These are phyloP conservation scores for Zaprionus lineosus DNA, from an alignment of 2,888 invertebrate genomes.

Conservation along the genomic window DNA sequence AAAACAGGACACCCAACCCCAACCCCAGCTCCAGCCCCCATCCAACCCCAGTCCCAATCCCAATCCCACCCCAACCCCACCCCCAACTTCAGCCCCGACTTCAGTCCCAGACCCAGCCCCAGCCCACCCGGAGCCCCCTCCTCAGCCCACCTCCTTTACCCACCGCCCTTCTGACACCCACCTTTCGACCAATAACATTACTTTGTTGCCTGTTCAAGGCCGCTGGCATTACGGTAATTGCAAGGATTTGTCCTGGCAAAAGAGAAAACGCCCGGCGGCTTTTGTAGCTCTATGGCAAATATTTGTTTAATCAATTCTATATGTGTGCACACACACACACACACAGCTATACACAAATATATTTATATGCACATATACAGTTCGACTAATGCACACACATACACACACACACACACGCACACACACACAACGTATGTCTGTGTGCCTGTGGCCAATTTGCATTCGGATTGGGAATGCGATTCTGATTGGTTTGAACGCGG, in stretches of 20 bases:
- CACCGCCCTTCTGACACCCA: slow-evolving; percentile 4
- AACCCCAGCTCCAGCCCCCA: slow-evolving; percentile 3
- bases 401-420: not conserved
- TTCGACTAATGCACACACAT: slow-evolving; percentile 5
- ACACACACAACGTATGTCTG: slow-evolving; percentile 28
- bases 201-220: slow-evolving; percentile 48
- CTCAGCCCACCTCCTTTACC: not conserved
- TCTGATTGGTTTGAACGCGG: slow-evolving; percentile 38
- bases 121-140: slow-evolving; percentile 1
- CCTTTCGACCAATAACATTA: no score
- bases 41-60: not conserved
- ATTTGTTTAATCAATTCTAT: slow-evolving; percentile 72
- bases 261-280: slow-evolving; percentile 26
- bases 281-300: slow-evolving; percentile 59
- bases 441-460: slow-evolving; percentile 71
- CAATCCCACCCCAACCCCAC: slow-evolving; percentile 1
- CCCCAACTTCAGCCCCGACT: not conserved
- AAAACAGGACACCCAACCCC: slow-evolving; percentile 1
- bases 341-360: slow-evolving; percentile 12
- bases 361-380: slow-evolving; percentile 5
- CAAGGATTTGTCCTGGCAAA: slow-evolving; percentile 54
- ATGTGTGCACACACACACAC: slow-evolving; percentile 17
- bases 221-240: slow-evolving; percentile 71
- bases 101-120: not conserved
- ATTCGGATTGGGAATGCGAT: slow-evolving; percentile 55